Base-by-base conservation (phyloP, 2,113 vertebrate species). In the Petaurus breviceps region DNA sequence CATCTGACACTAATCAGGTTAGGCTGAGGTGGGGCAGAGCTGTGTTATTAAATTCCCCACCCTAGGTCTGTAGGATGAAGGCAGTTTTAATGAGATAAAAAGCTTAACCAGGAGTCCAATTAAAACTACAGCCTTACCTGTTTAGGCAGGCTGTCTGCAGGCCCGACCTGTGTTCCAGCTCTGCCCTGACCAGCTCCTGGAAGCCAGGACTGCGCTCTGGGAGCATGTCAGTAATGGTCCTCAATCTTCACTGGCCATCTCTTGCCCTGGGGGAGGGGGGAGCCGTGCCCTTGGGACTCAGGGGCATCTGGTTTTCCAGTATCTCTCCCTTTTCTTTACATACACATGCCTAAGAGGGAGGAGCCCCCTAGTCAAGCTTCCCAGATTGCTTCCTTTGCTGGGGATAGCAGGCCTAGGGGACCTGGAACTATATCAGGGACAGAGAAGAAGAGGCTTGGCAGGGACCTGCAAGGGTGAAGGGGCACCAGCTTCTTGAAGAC, bases 1-100 rank as follows among this genome's bases (percentile, higher is more conserved):
- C 93, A 43, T 46, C 93, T 0, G 22, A 94, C 3, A 8, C 97
- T 98, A 98, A 98, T 98, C 97, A 92, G 98, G 98, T 98, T 98
- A 98, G 91, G 6, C 50, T 19, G 96, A 98, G 98, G 98, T 98
- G 97, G 98, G 97, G 98, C 98, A 96, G 98, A 92, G 96, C 98
- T 98, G 96, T 97, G 95, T 98, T 98, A 98, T 98, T 98, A 98
- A 98, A 98, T 98, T 98, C 97, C 96, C 98, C 98, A 97, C 98
- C 97, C 97, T 93, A 37, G 11, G 95, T 97, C 90, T 98, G 51
- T 98, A 97, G 95, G 97, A 98, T 98, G 98, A 98, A 98, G 98
- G 98, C 98, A 98, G 98, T 96, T 98, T 98, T 99, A 99, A 99
- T 95, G 93, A 99, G 99, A 99, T 99, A 99, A 98, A 98, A 98